These are phyloP conservation scores for Nematopogon swammerdamellus DNA, from an alignment of 2,888 invertebrate species.

Conservation along the genomic window DNA sequence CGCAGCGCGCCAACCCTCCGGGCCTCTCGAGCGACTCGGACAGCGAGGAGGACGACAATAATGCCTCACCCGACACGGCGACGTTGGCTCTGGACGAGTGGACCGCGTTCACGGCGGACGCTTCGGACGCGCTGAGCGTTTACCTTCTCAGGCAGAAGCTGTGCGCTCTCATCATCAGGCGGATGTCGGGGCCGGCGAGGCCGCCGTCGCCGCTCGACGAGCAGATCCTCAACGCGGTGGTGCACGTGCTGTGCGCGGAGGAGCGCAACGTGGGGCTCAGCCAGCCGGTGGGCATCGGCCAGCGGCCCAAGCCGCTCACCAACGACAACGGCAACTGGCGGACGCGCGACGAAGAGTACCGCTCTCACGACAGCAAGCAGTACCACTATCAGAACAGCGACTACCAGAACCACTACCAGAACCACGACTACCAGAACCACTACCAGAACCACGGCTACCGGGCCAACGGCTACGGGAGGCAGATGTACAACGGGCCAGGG, in stretches of 20 bases:
- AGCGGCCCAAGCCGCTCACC: slow-evolving; percentile 67
- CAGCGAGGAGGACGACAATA: slow-evolving; percentile 38
- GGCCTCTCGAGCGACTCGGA: slow-evolving; percentile 46
- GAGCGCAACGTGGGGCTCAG: slow-evolving; percentile 66
- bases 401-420: slow-evolving; percentile 21
- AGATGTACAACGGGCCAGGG: slow-evolving; percentile 7
- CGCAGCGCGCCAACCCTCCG: slow-evolving; percentile 41
- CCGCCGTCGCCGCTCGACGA: slow-evolving; percentile 61
- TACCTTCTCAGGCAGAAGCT: slow-evolving; percentile 70
- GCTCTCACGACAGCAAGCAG: slow-evolving; percentile 12
- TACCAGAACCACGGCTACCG: slow-evolving; percentile 16
- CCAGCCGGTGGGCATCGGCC: slow-evolving; percentile 73
- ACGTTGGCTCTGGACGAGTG: slow-evolving; percentile 68
- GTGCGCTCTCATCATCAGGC: slow-evolving; percentile 63
- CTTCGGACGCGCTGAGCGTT: slow-evolving; percentile 62
- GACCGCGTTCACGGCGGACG: slow-evolving; percentile 68
- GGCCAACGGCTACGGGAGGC: slow-evolving; percentile 22
- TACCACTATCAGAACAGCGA: slow-evolving; percentile 19
- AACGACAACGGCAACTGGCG: slow-evolving; percentile 52
- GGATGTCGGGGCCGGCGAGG: slow-evolving; percentile 58
- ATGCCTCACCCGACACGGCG: slow-evolving; percentile 32
- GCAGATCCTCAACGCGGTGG: slow-evolving; percentile 63
- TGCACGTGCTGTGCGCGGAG: slow-evolving; percentile 65
- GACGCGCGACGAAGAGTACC: slow-evolving; percentile 22
- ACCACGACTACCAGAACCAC: slow-evolving; percentile 15